Base-by-base conservation (phyloP, 2,797 vertebrate species). In the Thripadectes ignobilis region DNA sequence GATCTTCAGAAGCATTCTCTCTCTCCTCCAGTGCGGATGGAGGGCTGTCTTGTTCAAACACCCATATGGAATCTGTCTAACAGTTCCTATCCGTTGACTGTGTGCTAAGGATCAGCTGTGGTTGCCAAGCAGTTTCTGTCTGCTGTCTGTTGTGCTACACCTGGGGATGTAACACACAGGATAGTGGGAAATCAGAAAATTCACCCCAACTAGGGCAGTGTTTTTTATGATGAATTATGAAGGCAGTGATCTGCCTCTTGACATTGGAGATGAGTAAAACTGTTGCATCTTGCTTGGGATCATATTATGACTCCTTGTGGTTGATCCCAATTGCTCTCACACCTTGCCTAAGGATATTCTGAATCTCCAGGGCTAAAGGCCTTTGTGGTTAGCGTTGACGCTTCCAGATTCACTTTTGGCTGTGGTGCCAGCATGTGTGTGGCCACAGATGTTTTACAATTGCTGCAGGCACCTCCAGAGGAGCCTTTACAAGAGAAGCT, bases 11-110 rank as follows among this genome's bases (percentile, higher is more conserved):
- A 86, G 59, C 63, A 38, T 30, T 69, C 32, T 62, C 26, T 48
- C 46, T 65, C 26, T 51, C 46, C 67, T 54, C 39, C 67, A 23
- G 32, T 22, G 36, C 0, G 2, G 82, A 29, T 18, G 67, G 59
- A 88, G 32, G 14, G 54, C 57, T 75, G 59, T 72, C 69, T 91
- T 62, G 32, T 58, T 78, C 43, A 43, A 51, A 43, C 62, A 59
- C 52, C 55, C 69, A 79, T 38, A 66, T 81, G 92, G 78, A 84
- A 77, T 63, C 81, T 94, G 89, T 72, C 85, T 84, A 49, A 62
- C 75, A 66, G 38, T 49, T 87, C 82, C 38, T 71, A 9, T 57
- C 85, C 45, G 29, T 18, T 4, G 6, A 7, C 62, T 66, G 63
- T 38, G 2, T 66, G 79, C 85, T 88, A 18, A 75, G 52, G 82